Percentiles rank a stretch among this genome's conserved stretches.
These are phyloP conservation scores for Poeciliopsis presidionis DNA, from an alignment of 2,797 vertebrate genomes.

Conservation along the genomic window DNA sequence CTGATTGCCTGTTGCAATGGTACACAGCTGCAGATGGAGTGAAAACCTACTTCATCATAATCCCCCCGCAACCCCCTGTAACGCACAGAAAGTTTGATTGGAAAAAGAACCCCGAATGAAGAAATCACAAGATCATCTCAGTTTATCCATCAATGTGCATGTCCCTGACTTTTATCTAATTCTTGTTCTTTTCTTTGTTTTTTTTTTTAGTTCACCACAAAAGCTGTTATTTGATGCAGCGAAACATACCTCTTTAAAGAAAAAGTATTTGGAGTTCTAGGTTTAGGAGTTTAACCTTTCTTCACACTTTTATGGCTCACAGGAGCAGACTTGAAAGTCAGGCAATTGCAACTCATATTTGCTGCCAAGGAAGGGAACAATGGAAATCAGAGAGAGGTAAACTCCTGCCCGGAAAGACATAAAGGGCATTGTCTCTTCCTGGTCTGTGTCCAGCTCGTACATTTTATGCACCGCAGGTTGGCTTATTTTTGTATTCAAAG, in stretches of 20 bases:
- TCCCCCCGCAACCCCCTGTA: not conserved
- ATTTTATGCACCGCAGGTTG: conserved; percentile 43
- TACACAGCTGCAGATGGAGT: conserved; percentile 30
- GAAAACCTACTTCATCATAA: not conserved
- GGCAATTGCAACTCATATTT: conserved; percentile 39
- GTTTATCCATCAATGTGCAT: not conserved
- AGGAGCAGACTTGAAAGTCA: conserved; percentile 50
- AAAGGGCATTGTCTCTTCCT: conserved; percentile 30
- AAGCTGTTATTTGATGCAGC: not conserved
- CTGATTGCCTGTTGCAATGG: conserved; percentile 18
- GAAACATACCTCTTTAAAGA: not conserved
- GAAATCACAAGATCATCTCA: not conserved
- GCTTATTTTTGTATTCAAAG: conserved; percentile 54
- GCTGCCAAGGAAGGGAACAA: conserved; percentile 39
- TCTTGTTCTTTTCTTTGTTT: not conserved
- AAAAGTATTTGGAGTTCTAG: not conserved
- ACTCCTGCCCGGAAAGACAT: conserved; percentile 48
- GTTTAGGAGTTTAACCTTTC: conserved; percentile 38
- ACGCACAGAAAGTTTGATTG: not conserved
- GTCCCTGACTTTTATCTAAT: not conserved
- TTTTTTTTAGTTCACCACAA: not conserved
- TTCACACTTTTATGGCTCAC: conserved; percentile 32
- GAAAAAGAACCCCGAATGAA: not conserved
- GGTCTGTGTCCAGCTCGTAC: conserved; percentile 17
- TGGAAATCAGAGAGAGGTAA: conserved; percentile 45